phyloP scores from a whole-genome alignment of 2,888 invertebrate species.

The Megamerina dolium region DNA sequence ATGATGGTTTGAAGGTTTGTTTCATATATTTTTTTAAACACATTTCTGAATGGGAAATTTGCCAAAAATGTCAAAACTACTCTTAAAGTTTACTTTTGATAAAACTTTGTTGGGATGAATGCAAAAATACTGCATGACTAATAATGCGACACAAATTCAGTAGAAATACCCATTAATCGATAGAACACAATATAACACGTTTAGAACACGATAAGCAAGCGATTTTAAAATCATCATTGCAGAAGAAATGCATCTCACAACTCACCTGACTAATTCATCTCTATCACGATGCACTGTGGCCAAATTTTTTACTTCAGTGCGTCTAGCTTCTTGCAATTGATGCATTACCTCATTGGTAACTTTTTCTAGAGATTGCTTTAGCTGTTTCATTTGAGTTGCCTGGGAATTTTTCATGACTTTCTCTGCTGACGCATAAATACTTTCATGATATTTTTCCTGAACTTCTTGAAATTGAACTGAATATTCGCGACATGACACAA shows the following conservation, averaged over 20 bases:
- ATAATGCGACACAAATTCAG: too few species aligned
- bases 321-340: slow-evolving; percentile 72
- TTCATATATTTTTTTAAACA: too few species aligned
- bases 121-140: too few species aligned
- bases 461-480: slow-evolving; percentile 67
- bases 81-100: too few species aligned
- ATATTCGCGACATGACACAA: slow-evolving; percentile 62
- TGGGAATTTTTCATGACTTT: slow-evolving; percentile 76
- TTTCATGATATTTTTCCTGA: slow-evolving; percentile 78
- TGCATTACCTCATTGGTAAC: slow-evolving; percentile 72
- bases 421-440: slow-evolving; percentile 68
- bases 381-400: slow-evolving; percentile 70
- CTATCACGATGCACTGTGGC: slow-evolving; percentile 85
- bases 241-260: not conserved
- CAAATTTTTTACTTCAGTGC: slow-evolving; percentile 82
- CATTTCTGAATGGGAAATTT: too few species aligned
- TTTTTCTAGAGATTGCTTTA: slow-evolving; percentile 64
- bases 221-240: too few species aligned
- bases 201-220: too few species aligned
- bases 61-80: too few species aligned
- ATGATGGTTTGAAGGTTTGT: too few species aligned
- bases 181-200: too few species aligned
- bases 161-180: too few species aligned
- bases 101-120: too few species aligned
- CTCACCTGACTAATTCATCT: slow-evolving; percentile 81